phyloP scores from a whole-genome alignment of 1,140 invertebrate genomes.

The Oreohelix idahoensis region DNA sequence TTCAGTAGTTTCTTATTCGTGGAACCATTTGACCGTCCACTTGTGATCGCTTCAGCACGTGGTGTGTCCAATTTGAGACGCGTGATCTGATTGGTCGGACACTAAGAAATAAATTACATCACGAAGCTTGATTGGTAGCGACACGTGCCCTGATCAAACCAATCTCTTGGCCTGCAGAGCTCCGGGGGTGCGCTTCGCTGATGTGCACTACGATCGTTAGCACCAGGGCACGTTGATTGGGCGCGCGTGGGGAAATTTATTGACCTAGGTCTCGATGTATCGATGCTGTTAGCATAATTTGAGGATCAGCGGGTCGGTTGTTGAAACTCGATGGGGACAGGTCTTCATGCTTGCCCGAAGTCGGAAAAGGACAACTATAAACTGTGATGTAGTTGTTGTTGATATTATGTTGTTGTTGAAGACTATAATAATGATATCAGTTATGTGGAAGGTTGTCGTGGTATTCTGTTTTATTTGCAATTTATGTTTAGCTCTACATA shows the following conservation, averaged over 20 bases:
- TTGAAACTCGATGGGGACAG: neutral
- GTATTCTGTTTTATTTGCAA: no score
- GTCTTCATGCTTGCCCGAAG: no score
- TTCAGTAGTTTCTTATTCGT: neutral
- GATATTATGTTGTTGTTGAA: no score
- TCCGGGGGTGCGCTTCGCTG: neutral
- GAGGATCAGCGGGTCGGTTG: neutral
- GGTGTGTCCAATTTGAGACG: slow-evolving; percentile 7
- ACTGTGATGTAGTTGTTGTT: no score
- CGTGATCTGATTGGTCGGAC: slow-evolving; percentile 11
- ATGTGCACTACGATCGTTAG: neutral
- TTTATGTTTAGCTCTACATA: no score
- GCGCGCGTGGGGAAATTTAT: neutral
- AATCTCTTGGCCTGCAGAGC: slow-evolving; percentile 21
- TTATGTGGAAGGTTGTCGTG: no score
- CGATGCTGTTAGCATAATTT: neutral
- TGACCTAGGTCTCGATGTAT: neutral
- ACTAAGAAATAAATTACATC: slow-evolving; percentile 5
- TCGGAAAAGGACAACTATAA: no score
- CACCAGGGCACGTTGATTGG: neutral
- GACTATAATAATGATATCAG: neutral
- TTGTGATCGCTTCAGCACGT: neutral
- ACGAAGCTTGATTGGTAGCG: slow-evolving; percentile 3
- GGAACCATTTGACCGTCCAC: neutral
- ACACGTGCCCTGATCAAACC: slow-evolving; percentile 28